Evolutionary conservation across 2,888 invertebrate genomes (phyloP).

Genomic region (Selenia dentaria): DNA sequence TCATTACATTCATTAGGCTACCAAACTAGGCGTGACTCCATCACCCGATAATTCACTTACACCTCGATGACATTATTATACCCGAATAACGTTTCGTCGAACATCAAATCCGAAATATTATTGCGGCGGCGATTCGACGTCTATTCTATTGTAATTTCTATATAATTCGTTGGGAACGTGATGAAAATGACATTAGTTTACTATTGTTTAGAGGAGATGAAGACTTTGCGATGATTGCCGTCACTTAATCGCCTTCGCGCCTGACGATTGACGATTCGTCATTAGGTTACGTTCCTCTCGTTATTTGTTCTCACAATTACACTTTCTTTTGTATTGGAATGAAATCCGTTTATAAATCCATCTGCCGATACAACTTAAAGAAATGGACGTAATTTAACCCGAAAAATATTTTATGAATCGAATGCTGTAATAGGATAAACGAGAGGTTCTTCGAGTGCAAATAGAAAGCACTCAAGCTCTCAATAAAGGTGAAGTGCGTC

Average conservation of each 20-base stretch:
- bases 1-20: conserved; percentile 53
- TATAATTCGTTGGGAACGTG: conserved; percentile 35
- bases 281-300: conserved; percentile 21
- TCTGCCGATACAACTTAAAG: too few relatives aligned
- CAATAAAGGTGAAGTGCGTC: conserved; percentile 50
- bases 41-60: conserved; percentile 56
- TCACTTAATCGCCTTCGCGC: conserved; percentile 18
- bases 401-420: neutral
- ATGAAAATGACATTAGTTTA: conserved; percentile 42
- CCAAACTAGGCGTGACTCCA: conserved; percentile 65
- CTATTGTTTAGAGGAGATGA: conserved; percentile 43
- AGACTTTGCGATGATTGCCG: conserved; percentile 39
- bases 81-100: conserved; percentile 52
- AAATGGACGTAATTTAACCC: neutral
- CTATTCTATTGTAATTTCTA: conserved; percentile 44
- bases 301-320: conserved; percentile 21
- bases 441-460: conserved; percentile 24
- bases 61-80: conserved; percentile 63
- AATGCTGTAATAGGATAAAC: conserved; percentile 10
- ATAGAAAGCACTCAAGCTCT: conserved; percentile 39
- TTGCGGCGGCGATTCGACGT: conserved; percentile 50
- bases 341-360: conserved; percentile 5
- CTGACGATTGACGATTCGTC: conserved; percentile 6
- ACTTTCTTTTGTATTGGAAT: conserved; percentile 9
- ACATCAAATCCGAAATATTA: conserved; percentile 44